Evolutionary conservation across 1,140 invertebrate species (phyloP).

Genomic region (Drosophila prosaltans): DNA sequence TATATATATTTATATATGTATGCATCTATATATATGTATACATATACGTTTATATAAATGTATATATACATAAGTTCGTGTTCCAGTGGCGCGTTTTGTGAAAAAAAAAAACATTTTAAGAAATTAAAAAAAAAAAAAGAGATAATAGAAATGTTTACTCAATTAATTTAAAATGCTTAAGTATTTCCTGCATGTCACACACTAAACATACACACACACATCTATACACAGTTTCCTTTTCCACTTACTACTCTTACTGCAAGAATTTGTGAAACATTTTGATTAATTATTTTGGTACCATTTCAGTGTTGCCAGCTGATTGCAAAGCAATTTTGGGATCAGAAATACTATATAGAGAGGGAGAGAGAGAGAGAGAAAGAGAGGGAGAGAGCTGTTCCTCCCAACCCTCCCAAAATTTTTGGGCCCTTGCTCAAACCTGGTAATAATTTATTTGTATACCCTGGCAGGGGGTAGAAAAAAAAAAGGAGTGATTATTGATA

Average conservation of each 20-base stretch:
- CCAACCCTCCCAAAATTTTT: conserved; percentile 17
- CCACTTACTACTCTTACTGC: neutral
- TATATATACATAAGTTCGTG: conserved; percentile 52
- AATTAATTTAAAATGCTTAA: conserved; percentile 29
- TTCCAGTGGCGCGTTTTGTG: conserved; percentile 33
- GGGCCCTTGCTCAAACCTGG: conserved; percentile 49
- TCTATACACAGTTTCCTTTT: conserved; percentile 11
- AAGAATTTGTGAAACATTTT: conserved; percentile 20
- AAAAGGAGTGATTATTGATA: neutral
- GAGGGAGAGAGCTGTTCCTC: conserved; percentile 28
- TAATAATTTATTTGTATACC: conserved; percentile 62
- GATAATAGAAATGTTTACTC: conserved; percentile 44
- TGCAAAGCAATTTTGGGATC: conserved; percentile 10
- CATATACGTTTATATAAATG: conserved; percentile 32
- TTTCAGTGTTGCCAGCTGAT: conserved; percentile 61
- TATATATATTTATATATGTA: conserved; percentile 22
- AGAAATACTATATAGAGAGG: neutral
- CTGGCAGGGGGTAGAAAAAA: conserved; percentile 22
- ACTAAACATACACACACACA: conserved; percentile 18
- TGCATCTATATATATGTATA: conserved; percentile 27
- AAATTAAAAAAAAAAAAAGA: conserved; percentile 21
- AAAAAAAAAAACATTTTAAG: conserved; percentile 27
- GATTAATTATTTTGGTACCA: conserved; percentile 63
- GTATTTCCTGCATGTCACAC: conserved; percentile 15
- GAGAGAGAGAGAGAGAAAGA: neutral